Percentiles rank a stretch among this genome's conserved stretches.
These are phyloP conservation scores for Ictidomys tridecemlineatus DNA, from an alignment of 2,113 vertebrate genomes.

Conservation along the genomic window DNA sequence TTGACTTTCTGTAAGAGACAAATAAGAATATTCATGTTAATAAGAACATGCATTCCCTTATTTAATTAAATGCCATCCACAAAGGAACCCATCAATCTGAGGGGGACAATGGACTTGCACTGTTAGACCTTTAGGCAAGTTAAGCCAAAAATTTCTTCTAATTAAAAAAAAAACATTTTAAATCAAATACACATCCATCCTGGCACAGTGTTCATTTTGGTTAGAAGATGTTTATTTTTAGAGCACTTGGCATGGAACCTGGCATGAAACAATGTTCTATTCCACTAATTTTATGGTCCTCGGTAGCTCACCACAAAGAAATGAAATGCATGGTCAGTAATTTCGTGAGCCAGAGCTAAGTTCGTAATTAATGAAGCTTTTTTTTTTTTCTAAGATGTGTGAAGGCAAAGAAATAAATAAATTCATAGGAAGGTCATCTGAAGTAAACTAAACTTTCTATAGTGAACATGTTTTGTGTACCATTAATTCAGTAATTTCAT, in stretches of 20 bases:
- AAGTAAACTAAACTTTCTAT: constrained; percentile 8
- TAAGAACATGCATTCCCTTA: constrained; percentile 43
- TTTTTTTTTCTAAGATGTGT: not conserved
- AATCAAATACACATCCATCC: constrained; percentile 39
- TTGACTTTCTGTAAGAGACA: not conserved
- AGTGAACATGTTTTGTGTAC: not conserved
- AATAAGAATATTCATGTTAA: constrained; percentile 47
- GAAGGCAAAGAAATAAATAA: not conserved
- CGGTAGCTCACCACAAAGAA: not conserved
- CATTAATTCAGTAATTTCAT: constrained; percentile 25
- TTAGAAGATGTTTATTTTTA: constrained; percentile 68
- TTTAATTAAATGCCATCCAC: constrained; percentile 66
- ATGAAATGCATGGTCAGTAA: not conserved
- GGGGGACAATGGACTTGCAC: not conserved
- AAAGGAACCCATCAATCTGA: constrained; percentile 21
- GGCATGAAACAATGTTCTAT: not conserved
- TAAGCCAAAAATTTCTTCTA: constrained; percentile 59
- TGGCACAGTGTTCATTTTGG: constrained; percentile 39
- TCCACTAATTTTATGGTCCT: constrained; percentile 57
- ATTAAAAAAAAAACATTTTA: constrained; percentile 61
- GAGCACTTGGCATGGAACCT: constrained; percentile 53
- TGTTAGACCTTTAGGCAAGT: not conserved
- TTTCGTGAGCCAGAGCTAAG: not conserved
- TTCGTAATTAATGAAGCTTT: not conserved
- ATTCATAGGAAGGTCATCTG: not conserved